Base-by-base conservation (phyloP, 1,140 invertebrate species). In the Chlorops oryzae region DNA sequence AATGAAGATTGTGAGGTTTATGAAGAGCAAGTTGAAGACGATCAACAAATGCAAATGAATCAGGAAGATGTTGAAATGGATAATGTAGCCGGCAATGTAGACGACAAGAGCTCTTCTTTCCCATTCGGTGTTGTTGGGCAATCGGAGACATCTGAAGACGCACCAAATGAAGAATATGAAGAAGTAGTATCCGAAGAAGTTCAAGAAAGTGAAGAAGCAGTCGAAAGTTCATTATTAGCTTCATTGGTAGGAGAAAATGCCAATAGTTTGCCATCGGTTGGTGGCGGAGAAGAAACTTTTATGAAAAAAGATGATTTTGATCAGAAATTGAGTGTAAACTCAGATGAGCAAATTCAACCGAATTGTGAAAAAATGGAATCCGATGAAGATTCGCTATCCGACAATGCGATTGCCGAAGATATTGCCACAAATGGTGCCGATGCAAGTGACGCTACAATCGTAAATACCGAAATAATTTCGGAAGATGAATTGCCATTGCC, bases 391-490 rank as follows among this genome's bases (percentile, higher is more conserved):
- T 65, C 57, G 2, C 48, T 54, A 37, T 64, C 55, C 22, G 56
- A 65, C 27, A 58, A 58, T 50, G 61, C 52, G 35, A 65, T 63
- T 35, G 65, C 55, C 7, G 62, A 59, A 44, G 63, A 57, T 45
- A 43, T 63, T 22, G 39, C 21, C 51, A 28, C 21, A 28, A 58
- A 54, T 55, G 59, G 38, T 44, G 54, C 52, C 35, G 62, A 63
- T 42, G 56, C 58, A 15, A 70, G 64, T 48, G 59, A 68, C 59
- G 64, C 56, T 21, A 65, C 62, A 42, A 63, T 83, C 56, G 78
- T 81, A 15, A 81, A 84, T 64, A 82, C 81, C 5, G 82, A 84
- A 73, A 81, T 81, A 56, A 81, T 85, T 41, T 81, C 82, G 10
- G 83, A 84, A 65, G 82, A 84, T 59, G 82, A 84, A 59, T 56